A percentile compares a stretch with the other conserved stretches of the same genome.
phyloP scores from a whole-genome alignment of 2,797 vertebrate species.

The Lithobates sylvaticus region DNA sequence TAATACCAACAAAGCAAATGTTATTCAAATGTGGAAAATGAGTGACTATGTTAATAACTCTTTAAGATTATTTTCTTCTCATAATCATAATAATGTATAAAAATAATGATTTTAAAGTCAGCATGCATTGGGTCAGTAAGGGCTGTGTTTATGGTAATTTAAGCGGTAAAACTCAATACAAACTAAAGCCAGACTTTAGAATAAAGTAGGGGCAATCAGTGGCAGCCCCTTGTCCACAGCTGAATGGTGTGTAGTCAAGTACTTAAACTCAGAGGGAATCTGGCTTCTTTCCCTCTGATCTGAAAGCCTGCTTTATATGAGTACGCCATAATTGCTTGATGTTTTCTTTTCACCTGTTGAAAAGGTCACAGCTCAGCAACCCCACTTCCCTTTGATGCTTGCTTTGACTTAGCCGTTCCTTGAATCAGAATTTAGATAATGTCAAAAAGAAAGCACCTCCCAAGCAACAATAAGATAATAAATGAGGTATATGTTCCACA shows the following conservation, averaged over 20 bases:
- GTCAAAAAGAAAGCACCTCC: constrained; percentile 19
- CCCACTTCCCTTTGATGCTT: constrained; percentile 47
- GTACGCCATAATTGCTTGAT: constrained; percentile 47
- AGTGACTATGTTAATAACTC: too few species aligned
- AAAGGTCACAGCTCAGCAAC: constrained; percentile 50
- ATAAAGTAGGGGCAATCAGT: background rate
- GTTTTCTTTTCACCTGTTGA: constrained; percentile 54
- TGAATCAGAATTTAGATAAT: constrained; percentile 39
- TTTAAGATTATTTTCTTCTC: too few species aligned
- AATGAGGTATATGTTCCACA: background rate
- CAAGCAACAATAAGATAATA: constrained; percentile 15
- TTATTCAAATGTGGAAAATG: too few species aligned
- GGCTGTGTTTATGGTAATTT: too few species aligned
- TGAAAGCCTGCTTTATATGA: constrained; percentile 50
- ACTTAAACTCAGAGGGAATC: constrained; percentile 17
- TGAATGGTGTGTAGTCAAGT: constrained; percentile 29
- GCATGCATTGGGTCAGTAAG: too few species aligned
- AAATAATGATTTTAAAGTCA: too few species aligned
- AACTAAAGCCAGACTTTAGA: background rate
- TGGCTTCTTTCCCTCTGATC: constrained; percentile 27
- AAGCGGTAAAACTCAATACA: background rate
- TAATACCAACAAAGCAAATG: too few species aligned
- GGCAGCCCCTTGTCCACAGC: constrained; percentile 16
- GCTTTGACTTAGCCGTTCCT: constrained; percentile 37
- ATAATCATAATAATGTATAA: too few species aligned